Percentiles rank a stretch among this genome's conserved stretches.
Evolutionary conservation across 2,797 vertebrate genomes (phyloP).

Genomic region (Danio jaintianensis): DNA sequence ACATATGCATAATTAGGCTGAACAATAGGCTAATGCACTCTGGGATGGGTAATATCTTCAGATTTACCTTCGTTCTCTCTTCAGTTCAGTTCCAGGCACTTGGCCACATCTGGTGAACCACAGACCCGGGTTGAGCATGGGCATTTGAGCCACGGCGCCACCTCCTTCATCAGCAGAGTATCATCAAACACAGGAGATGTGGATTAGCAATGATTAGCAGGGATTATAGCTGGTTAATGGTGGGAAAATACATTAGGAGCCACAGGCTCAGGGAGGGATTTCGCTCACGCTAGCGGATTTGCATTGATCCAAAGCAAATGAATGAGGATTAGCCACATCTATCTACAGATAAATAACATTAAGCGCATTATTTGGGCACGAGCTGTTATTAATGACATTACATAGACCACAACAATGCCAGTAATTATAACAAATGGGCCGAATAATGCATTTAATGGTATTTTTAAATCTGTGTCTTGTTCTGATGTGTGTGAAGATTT

Average conservation of each 20-base stretch:
- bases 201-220: slow-evolving; percentile 87
- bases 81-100: slow-evolving; percentile 15
- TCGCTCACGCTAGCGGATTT: slow-evolving; percentile 82
- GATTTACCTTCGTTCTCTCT: slow-evolving; percentile 21
- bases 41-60: slow-evolving; percentile 5
- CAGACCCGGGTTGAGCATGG: slow-evolving; percentile 46
- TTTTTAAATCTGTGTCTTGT: slow-evolving; percentile 66
- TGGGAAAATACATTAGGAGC: slow-evolving; percentile 87
- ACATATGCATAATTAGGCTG: slow-evolving; percentile 40
- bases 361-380: slow-evolving; percentile 81
- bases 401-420: slow-evolving; percentile 78
- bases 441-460: slow-evolving; percentile 76
- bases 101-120: slow-evolving; percentile 21
- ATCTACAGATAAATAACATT: slow-evolving; percentile 88
- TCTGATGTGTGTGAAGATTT: slow-evolving; percentile 57
- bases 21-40: slow-evolving; percentile 36
- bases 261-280: slow-evolving; percentile 75
- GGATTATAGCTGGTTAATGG: slow-evolving; percentile 87
- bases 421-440: slow-evolving; percentile 80
- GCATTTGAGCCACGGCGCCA: slow-evolving; percentile 59
- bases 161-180: slow-evolving; percentile 78
- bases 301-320: slow-evolving; percentile 88
- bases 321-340: slow-evolving; percentile 87
- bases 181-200: slow-evolving; percentile 82
- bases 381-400: slow-evolving; percentile 84